Percentiles rank a stretch among this genome's conserved stretches.
These are phyloP conservation scores for Sebastiscus tertius DNA, from an alignment of 2,797 vertebrate genomes.

Conservation along the genomic window DNA sequence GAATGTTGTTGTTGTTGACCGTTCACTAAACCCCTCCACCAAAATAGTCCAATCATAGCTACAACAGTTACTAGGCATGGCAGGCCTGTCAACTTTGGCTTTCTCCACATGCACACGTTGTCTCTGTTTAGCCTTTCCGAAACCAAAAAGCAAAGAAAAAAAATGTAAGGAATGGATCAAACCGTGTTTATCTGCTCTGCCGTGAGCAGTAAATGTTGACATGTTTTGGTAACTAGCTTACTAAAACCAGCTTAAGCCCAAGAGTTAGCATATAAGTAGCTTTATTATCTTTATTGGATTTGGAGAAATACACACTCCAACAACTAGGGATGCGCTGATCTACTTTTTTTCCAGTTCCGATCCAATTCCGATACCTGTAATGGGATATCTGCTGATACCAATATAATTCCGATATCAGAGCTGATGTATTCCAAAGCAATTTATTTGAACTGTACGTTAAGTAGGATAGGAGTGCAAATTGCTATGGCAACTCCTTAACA, in stretches of 20 bases:
- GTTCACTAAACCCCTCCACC: not conserved
- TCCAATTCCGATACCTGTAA: too few relatives aligned
- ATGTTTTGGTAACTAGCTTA: not conserved
- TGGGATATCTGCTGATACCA: too few relatives aligned
- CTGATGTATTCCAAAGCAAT: too few relatives aligned
- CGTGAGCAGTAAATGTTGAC: not conserved
- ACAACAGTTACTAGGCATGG: not conserved
- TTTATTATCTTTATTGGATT: not conserved
- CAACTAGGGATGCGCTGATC: not conserved
- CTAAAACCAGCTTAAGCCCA: not conserved
- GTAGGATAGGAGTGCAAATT: too few relatives aligned
- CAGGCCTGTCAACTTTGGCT: not conserved
- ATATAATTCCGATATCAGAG: too few relatives aligned
- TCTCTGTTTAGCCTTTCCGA: not conserved
- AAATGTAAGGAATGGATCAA: not conserved
- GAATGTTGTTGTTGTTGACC: not conserved
- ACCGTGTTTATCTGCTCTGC: not conserved
- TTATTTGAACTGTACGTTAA: too few relatives aligned
- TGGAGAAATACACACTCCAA: not conserved
- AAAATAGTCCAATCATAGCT: not conserved
- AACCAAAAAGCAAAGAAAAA: not conserved
- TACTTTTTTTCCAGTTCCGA: too few relatives aligned
- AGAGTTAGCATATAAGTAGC: not conserved
- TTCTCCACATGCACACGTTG: not conserved
- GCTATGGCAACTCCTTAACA: too few relatives aligned